A percentile compares a stretch with the other conserved stretches of the same genome.
These are phyloP conservation scores for Grapholita molesta DNA, from an alignment of 1,140 invertebrate species.

Conservation along the genomic window DNA sequence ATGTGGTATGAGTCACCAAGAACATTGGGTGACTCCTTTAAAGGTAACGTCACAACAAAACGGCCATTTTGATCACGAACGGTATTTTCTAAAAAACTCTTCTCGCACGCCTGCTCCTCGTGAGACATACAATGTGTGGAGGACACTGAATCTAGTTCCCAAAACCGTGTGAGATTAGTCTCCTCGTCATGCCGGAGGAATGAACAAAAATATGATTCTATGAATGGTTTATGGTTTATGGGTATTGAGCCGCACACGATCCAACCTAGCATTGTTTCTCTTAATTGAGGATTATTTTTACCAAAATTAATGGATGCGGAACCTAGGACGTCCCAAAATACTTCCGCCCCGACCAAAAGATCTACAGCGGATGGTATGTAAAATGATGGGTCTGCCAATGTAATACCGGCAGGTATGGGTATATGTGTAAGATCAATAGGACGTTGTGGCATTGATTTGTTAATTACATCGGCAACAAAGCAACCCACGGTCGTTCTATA, in stretches of 20 bases:
- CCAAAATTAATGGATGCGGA: slow-evolving; percentile 27
- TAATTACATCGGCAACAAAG: slow-evolving; percentile 1
- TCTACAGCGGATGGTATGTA: slow-evolving; percentile 27
- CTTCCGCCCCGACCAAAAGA: slow-evolving; percentile 31
- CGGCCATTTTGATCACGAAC: slow-evolving; percentile 3
- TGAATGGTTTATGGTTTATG: not conserved
- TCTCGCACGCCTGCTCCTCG: slow-evolving; percentile 21
- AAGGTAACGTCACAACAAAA: slow-evolving; percentile 21
- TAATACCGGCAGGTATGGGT: slow-evolving; percentile 31
- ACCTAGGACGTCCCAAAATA: slow-evolving; percentile 35
- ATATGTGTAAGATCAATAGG: slow-evolving; percentile 12
- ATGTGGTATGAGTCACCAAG: slow-evolving; percentile 20
- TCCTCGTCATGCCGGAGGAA: not conserved
- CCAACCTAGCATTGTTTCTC: slow-evolving; percentile 33
- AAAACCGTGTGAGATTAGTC: slow-evolving; percentile 17
- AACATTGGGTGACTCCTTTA: slow-evolving; percentile 14
- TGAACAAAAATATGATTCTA: not conserved
- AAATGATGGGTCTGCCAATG: slow-evolving; percentile 47
- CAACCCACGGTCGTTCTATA: not conserved
- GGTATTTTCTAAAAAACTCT: slow-evolving; percentile 15
- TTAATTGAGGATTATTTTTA: slow-evolving; percentile 28
- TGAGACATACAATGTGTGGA: slow-evolving; percentile 8
- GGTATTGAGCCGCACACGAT: slow-evolving; percentile 29
- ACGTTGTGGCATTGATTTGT: not conserved
- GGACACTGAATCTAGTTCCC: slow-evolving; percentile 24